Conservation (phyloP, 2,888 invertebrate genomes). For the Noctua comes region DNA sequence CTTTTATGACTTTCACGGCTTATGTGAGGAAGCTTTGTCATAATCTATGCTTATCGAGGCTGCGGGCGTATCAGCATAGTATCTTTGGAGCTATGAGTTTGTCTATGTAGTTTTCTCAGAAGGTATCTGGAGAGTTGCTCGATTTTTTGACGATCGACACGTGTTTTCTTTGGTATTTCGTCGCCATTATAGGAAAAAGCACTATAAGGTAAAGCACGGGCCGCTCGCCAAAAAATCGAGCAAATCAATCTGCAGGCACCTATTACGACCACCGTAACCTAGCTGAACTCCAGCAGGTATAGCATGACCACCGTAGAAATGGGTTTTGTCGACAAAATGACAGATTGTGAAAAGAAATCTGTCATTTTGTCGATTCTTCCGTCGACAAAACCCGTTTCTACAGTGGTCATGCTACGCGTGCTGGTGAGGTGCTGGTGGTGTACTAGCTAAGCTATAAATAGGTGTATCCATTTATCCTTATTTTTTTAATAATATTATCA, state of each 20-base stretch:
- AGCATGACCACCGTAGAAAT: too few species aligned
- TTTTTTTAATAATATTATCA: background rate
- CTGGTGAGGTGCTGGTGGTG: background rate
- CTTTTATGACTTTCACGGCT: conserved; percentile 60
- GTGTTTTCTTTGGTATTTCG: background rate
- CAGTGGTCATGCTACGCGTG: too few species aligned
- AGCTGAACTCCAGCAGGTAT: background rate
- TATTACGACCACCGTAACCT: background rate
- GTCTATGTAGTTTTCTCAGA: conserved; percentile 6
- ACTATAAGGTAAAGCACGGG: background rate
- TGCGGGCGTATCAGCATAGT: conserved; percentile 2
- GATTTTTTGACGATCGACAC: background rate
- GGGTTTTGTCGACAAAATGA: too few species aligned
- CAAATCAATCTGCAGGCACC: background rate
- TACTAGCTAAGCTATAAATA: background rate
- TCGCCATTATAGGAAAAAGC: background rate
- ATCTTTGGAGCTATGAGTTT: background rate
- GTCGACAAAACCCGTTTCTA: too few species aligned
- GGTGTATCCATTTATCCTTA: background rate
- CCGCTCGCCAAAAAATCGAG: background rate
- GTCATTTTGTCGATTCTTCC: too few species aligned
- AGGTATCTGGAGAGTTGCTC: background rate
- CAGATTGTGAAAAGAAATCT: too few species aligned
- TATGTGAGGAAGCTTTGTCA: conserved; percentile 43
- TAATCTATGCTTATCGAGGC: conserved; percentile 19